Evolutionary conservation across 2,797 vertebrate species (phyloP), one percentile per base, ranked within the genome.

Genomic region (Alfaro cultratus): DNA sequence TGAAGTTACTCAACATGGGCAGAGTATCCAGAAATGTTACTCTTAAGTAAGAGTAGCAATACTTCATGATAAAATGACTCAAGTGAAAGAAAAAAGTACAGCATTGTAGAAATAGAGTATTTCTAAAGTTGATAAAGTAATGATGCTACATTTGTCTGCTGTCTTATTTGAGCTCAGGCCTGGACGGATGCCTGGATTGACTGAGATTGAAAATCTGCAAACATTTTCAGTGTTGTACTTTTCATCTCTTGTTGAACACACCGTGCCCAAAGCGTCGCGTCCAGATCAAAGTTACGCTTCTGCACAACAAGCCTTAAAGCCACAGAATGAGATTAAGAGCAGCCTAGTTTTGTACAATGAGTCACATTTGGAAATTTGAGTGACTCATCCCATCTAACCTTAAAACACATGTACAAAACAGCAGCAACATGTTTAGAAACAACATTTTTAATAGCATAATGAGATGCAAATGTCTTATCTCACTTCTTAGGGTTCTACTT

Each of bases 361-460:
- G 23, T 70, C 41, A 70, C n/a, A 70, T 43, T 41, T 43, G 21
- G 78, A 80, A 67, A 75, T 36, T 68, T 55, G 11, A 78, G 5
- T 62, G 41, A 84, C 72, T 64, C 75, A n/a, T 0, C 5, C 76
- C 49, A 36, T 41, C 29, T 5, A 0, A 5, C 29, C 21, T 53
- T 16, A 36, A 75, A 81, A 45, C 18, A 11, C 21, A 51, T 4
- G 4, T 70, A n/a, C 41, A 43, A 45, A 70, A 70, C 39, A 70
- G 11, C 12, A 70, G 23, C 13, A 15, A 15, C 39, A 70, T 70
- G 41, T 70, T 15, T n/a, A 5, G 12, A n/a, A 70, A 45, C 43
- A 0, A 45, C 4, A 23, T 23, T 71, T 72, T 78, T 8, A 73
- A 47, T 51, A 23, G 70, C 39, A 31, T 23, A 31, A 64, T 26